Evolutionary conservation across 2,113 vertebrate species (phyloP).

Genomic region (Gadus macrocephalus): DNA sequence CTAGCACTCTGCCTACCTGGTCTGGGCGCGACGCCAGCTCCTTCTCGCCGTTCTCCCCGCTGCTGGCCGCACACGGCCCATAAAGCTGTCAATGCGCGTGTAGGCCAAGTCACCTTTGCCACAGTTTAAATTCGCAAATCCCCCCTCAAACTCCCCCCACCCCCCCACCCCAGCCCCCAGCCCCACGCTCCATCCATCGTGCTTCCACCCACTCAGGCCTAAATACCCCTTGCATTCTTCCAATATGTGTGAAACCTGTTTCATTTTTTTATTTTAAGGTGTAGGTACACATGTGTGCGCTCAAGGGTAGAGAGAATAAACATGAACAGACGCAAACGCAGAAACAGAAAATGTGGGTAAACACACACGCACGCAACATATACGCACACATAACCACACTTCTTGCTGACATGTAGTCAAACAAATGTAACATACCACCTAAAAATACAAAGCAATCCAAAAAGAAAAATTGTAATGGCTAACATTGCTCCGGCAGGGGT

Average conservation of each 20-base stretch:
- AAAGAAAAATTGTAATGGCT: too few relatives aligned
- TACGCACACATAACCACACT: neutral
- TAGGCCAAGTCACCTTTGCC: slow-evolving; percentile 52
- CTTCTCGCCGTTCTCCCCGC: slow-evolving; percentile 3
- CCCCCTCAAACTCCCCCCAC: slow-evolving; percentile 16
- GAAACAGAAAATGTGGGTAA: neutral
- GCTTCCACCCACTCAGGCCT: neutral
- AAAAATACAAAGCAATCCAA: too few relatives aligned
- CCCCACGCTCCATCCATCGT: too few relatives aligned
- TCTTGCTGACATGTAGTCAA: too few relatives aligned
- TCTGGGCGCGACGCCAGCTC: slow-evolving; percentile 44
- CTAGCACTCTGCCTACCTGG: slow-evolving; percentile 29
- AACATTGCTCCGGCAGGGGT: too few relatives aligned
- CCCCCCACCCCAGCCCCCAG: neutral
- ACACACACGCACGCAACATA: neutral
- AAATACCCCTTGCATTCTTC: neutral
- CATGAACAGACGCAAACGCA: neutral
- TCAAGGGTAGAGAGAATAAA: neutral
- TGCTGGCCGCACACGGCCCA: slow-evolving; percentile 35
- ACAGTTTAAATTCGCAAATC: slow-evolving; percentile 49
- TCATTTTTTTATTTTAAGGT: neutral
- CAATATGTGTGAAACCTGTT: neutral
- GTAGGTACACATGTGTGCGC: neutral
- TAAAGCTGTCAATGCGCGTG: slow-evolving; percentile 56
- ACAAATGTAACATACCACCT: too few relatives aligned